These are phyloP conservation scores for Latrodectus elegans DNA, from an alignment of 2,888 invertebrate species.

Conservation along the genomic window DNA sequence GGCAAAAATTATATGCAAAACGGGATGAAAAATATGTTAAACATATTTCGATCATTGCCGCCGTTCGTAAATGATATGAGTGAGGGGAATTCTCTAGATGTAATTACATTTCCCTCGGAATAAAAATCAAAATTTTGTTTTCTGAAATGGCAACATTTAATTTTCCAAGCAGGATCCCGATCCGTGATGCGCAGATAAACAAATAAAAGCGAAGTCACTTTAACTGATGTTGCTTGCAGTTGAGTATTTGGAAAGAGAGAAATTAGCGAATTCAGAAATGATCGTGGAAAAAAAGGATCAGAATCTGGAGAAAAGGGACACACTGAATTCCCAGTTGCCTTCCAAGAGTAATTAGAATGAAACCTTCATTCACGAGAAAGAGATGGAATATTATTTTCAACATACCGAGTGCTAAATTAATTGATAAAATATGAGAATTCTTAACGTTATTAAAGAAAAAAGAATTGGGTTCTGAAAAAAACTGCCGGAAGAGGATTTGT, in stretches of 20 bases:
- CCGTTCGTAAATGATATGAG: not conserved
- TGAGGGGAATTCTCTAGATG: conserved; percentile 4
- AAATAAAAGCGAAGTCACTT: not conserved
- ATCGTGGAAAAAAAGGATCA: not conserved
- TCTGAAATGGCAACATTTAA: conserved; percentile 19
- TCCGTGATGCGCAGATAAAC: not conserved
- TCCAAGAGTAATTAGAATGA: not conserved
- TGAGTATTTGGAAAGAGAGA: not conserved
- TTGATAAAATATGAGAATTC: no score
- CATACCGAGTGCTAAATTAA: no score
- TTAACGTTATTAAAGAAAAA: no score
- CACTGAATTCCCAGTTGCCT: not conserved
- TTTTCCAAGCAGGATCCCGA: conserved; percentile 18
- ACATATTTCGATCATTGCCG: not conserved
- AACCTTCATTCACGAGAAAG: no score
- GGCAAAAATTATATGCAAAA: no score
- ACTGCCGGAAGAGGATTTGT: no score
- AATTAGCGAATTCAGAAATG: conserved; percentile 3
- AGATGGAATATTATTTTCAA: no score
- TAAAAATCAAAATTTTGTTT: not conserved
- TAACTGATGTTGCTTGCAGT: no score
- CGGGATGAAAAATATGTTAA: not conserved
- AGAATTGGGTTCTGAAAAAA: no score
- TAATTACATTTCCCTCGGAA: conserved; percentile 35
- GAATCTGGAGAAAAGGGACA: not conserved